A percentile compares a stretch with the other conserved stretches of the same genome.
phyloP scores from a whole-genome alignment of 2,888 invertebrate genomes.

The Apamea monoglypha region DNA sequence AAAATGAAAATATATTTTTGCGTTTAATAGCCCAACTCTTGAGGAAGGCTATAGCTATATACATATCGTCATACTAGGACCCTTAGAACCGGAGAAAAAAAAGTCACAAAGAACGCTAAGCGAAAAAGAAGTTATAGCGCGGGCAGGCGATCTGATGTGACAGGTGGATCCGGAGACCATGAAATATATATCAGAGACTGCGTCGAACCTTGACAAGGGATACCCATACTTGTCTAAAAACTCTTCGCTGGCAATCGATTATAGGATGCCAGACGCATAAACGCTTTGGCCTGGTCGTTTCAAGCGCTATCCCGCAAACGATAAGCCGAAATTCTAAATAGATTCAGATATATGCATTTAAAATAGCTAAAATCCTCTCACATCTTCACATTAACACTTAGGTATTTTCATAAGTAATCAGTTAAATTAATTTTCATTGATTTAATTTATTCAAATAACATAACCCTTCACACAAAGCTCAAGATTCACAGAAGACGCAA shows the following conservation, averaged over 20 bases:
- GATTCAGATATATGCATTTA: too few species aligned
- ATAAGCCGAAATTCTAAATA: slow-evolving; percentile 1
- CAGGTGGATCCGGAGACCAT: too few species aligned
- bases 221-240: neutral
- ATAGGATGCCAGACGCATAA: neutral
- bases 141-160: too few species aligned
- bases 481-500: too few species aligned
- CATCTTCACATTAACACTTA: neutral
- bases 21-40: too few species aligned
- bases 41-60: too few species aligned
- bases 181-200: neutral
- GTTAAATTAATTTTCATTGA: neutral
- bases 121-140: too few species aligned
- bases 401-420: neutral
- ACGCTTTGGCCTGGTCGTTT: neutral
- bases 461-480: neutral
- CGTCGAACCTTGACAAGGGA: neutral
- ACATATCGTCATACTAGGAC: too few species aligned
- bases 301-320: neutral
- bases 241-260: neutral
- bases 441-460: slow-evolving; percentile 6
- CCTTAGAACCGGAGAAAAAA: too few species aligned
- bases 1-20: too few species aligned
- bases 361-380: neutral
- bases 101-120: too few species aligned